phyloP scores from a whole-genome alignment of 2,888 invertebrate genomes.

The Ceriagrion tenellum region DNA sequence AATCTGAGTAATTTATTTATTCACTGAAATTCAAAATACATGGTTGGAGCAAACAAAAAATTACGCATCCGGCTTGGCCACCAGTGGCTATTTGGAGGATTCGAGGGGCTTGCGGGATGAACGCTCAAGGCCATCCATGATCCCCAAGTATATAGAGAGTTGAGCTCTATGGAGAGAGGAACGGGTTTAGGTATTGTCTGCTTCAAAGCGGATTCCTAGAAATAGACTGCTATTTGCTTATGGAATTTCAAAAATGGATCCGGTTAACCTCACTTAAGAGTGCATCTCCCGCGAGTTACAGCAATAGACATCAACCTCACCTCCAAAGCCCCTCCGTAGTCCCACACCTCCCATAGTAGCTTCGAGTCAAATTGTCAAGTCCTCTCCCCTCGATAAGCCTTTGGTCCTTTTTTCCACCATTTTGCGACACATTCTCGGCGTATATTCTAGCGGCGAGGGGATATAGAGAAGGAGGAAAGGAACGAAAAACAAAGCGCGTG shows the following conservation, averaged over 20 bases:
- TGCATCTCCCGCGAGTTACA: background rate
- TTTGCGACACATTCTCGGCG: too few relatives aligned
- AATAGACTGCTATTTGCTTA: constrained; percentile 11
- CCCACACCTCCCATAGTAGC: background rate
- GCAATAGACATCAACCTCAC: background rate
- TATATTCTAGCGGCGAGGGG: background rate
- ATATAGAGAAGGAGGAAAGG: background rate
- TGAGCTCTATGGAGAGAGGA: background rate
- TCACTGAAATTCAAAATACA: too few relatives aligned
- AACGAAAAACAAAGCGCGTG: background rate
- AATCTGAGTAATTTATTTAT: too few relatives aligned
- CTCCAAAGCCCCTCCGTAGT: background rate
- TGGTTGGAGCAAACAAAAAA: too few relatives aligned
- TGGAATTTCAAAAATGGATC: background rate
- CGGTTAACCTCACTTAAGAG: background rate
- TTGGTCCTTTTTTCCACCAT: background rate
- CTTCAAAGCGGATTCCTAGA: background rate
- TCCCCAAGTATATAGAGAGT: background rate
- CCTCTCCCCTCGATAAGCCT: background rate
- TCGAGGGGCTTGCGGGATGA: background rate
- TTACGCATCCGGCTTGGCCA: background rate
- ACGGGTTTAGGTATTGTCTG: background rate
- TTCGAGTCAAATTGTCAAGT: background rate
- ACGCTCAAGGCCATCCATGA: background rate
- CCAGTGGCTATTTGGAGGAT: background rate